These are phyloP conservation scores for Arctocebus calabarensis DNA, from an alignment of 2,797 vertebrate species.

Conservation along the genomic window DNA sequence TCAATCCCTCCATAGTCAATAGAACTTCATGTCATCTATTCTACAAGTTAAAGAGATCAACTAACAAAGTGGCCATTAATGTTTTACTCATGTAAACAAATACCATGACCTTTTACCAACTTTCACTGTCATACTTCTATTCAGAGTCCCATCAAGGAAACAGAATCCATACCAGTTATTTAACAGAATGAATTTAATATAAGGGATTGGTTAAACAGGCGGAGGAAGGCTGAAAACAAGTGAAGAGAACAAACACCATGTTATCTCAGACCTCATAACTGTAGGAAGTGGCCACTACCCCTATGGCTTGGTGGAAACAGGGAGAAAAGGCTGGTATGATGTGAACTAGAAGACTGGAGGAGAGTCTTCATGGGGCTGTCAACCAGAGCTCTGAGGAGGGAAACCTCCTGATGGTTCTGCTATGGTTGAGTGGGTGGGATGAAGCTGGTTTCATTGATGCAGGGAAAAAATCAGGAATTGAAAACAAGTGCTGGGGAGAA, in stretches of 20 bases:
- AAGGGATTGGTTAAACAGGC: not conserved
- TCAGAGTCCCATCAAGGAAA: not conserved
- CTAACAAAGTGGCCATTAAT: not conserved
- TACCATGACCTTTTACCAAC: not conserved
- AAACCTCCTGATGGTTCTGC: not conserved
- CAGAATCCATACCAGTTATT: not conserved
- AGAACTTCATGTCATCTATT: not conserved
- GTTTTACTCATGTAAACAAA: not conserved
- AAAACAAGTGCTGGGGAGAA: not conserved
- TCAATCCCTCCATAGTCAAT: not conserved
- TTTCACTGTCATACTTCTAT: not conserved
- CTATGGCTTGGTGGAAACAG: not conserved
- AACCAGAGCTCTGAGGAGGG: not conserved
- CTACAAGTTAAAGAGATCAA: not conserved
- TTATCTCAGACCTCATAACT: not conserved
- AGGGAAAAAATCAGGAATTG: not conserved
- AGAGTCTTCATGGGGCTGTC: not conserved
- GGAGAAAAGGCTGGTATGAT: not conserved
- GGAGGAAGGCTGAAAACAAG: not conserved
- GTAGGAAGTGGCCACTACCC: not conserved
- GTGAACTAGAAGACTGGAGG: not conserved
- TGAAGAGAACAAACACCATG: not conserved
- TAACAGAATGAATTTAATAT: not conserved
- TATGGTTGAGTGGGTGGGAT: not conserved
- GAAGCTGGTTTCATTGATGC: not conserved